Percentiles rank a stretch among this genome's conserved stretches.
These are phyloP conservation scores for Coenobita brevimanus DNA, from an alignment of 1,140 invertebrate genomes.

Conservation along the genomic window DNA sequence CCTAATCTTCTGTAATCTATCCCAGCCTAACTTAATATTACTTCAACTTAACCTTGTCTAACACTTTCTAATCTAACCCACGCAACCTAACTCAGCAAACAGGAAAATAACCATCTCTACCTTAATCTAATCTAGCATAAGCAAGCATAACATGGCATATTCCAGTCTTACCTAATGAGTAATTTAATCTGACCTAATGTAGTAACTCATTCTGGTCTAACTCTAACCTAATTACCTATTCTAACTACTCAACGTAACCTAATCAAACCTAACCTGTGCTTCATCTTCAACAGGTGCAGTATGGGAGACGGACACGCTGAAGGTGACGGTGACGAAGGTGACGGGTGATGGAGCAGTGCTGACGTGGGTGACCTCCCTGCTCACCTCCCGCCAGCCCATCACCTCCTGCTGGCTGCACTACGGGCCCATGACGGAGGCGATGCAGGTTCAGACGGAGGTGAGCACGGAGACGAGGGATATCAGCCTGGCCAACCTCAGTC, in stretches of 20 bases:
- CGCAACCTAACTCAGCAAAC: too few species aligned
- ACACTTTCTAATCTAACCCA: too few species aligned
- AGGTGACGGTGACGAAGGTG: constrained; percentile 59
- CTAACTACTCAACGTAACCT: background rate
- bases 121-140: too few species aligned
- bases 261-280: background rate
- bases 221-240: background rate
- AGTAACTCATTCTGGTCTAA: background rate
- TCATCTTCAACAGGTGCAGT: constrained; percentile 21
- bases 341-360: constrained; percentile 59
- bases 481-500: constrained; percentile 40
- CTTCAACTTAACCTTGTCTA: too few species aligned
- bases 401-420: constrained; percentile 64
- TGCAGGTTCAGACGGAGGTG: constrained; percentile 54
- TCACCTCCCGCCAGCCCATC: constrained; percentile 19
- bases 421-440: constrained; percentile 52
- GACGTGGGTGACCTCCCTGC: constrained; percentile 44
- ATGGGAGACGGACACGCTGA: constrained; percentile 29
- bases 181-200: too few species aligned
- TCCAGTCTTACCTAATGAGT: too few species aligned
- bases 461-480: constrained; percentile 33
- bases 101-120: too few species aligned
- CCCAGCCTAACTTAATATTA: too few species aligned
- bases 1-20: too few species aligned
- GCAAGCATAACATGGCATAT: too few species aligned